A percentile compares a stretch with the other conserved stretches of the same genome.
Conservation (phyloP, 1,140 invertebrate genomes). For the Trissolcus basalis region DNA sequence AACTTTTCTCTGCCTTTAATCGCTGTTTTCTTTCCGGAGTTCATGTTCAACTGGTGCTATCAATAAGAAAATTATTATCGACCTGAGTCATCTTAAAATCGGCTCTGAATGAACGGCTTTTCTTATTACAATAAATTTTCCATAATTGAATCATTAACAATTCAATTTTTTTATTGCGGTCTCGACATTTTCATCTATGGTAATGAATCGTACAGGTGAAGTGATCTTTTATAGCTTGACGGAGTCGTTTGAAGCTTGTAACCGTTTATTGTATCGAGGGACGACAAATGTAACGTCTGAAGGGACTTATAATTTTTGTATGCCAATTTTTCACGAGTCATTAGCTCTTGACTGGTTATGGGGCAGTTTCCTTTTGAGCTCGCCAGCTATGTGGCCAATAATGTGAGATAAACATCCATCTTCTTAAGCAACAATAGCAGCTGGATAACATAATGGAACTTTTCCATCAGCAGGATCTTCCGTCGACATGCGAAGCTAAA, state of each 20-base stretch:
- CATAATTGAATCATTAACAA: no score
- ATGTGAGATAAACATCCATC: conserved; percentile 62
- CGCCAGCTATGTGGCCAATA: conserved; percentile 24
- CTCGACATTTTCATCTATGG: no score
- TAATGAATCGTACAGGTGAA: no score
- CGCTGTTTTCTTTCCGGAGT: neutral
- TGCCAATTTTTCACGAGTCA: conserved; percentile 50
- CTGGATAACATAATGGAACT: conserved; percentile 67
- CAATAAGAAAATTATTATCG: no score
- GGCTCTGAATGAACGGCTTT: no score
- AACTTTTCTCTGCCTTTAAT: neutral
- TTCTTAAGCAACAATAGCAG: conserved; percentile 59
- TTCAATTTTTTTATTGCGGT: no score
- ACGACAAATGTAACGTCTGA: no score
- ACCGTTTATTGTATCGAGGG: no score
- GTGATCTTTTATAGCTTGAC: no score
- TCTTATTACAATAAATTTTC: no score
- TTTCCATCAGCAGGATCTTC: conserved; percentile 65
- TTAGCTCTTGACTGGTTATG: conserved; percentile 39
- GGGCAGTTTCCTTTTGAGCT: conserved; percentile 17
- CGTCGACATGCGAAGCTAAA: conserved; percentile 53
- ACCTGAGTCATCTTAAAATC: no score
- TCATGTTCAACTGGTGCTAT: neutral
- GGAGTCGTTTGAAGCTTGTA: no score
- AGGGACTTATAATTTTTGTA: neutral